A percentile compares a stretch with the other conserved stretches of the same genome.
Evolutionary conservation across 1,140 invertebrate species (phyloP).

Genomic region (Agrilus planipennis): DNA sequence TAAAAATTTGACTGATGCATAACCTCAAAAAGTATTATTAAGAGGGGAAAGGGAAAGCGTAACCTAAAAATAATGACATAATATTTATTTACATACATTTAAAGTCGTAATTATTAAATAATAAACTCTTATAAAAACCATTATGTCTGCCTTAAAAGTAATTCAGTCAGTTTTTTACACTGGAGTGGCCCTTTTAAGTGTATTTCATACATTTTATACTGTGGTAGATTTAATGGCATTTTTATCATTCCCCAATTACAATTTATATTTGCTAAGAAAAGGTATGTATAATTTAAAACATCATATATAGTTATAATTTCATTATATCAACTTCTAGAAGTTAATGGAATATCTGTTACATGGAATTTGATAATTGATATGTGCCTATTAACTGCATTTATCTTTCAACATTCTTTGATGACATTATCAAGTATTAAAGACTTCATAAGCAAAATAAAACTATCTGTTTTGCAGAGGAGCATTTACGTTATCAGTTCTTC

Average conservation of each 20-base stretch:
- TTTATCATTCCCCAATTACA: conserved; percentile 20
- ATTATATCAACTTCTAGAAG: conserved; percentile 15
- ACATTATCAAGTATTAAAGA: conserved; percentile 20
- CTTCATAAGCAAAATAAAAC: conserved; percentile 13
- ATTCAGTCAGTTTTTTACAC: no score
- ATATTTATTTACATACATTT: no score
- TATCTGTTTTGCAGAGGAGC: conserved; percentile 23
- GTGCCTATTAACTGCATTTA: conserved; percentile 23
- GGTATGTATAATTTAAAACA: no score
- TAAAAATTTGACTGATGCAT: no score
- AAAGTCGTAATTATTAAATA: no score
- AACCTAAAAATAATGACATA: no score
- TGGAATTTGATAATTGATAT: conserved; percentile 23
- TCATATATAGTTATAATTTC: conserved; percentile 5
- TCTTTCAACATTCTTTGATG: conserved; percentile 27
- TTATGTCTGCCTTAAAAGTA: no score
- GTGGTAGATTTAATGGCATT: conserved; percentile 24
- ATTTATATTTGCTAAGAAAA: conserved; percentile 3
- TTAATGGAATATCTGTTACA: conserved; percentile 15
- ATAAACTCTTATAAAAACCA: no score
- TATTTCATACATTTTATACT: conserved; percentile 22
- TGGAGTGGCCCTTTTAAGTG: no score
- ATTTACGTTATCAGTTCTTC: conserved; percentile 27
- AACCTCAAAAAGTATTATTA: no score
- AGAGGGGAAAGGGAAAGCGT: no score